phyloP scores from a whole-genome alignment of 2,888 invertebrate species.

The Spilosoma lubricipeda region DNA sequence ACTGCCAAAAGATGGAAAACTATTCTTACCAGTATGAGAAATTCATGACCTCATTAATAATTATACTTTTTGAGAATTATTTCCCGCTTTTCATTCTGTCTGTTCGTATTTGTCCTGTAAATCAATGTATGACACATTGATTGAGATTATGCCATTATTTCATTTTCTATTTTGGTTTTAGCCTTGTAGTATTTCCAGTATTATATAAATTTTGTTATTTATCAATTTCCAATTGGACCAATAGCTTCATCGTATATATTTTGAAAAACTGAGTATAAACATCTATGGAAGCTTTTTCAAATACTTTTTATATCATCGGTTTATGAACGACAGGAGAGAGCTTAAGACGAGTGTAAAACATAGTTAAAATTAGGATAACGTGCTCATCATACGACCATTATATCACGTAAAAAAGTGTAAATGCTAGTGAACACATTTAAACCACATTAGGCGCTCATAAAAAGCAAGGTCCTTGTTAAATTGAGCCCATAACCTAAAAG shows the following conservation, averaged over 20 bases:
- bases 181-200: too few species aligned
- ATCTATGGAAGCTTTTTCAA: background rate
- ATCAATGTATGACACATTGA: too few species aligned
- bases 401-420: background rate
- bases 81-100: background rate
- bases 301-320: background rate
- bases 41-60: background rate
- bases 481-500: background rate
- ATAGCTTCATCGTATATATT: too few species aligned
- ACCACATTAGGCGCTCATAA: background rate
- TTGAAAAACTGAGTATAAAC: too few species aligned
- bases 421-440: background rate
- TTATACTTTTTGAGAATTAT: background rate
- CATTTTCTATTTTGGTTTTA: too few species aligned
- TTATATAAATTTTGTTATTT: too few species aligned
- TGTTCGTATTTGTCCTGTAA: background rate
- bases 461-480: background rate
- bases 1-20: too few species aligned
- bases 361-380: background rate
- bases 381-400: background rate
- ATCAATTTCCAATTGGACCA: too few species aligned
- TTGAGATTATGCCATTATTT: too few species aligned
- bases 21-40: too few species aligned
- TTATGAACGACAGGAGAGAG: background rate
- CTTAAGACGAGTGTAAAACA: background rate